phyloP scores from a whole-genome alignment of 2,797 vertebrate species.

The Phylloscopus collybita region DNA sequence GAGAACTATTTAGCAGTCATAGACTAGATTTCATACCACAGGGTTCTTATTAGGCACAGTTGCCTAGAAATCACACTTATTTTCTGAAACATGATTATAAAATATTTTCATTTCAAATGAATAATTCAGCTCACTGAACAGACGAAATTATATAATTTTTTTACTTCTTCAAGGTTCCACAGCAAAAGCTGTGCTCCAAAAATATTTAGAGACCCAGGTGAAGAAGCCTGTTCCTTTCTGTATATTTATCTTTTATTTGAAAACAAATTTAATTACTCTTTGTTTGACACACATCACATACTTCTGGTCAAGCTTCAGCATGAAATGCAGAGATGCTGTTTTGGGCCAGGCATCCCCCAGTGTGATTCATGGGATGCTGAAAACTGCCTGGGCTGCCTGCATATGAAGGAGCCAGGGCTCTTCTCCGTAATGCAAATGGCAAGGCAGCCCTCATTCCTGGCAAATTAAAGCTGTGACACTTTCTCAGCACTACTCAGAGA shows the following conservation, averaged over 20 bases:
- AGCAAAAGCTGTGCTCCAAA: constrained; percentile 6
- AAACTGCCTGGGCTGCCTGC: constrained; percentile 16
- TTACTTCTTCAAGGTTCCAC: constrained; percentile 26
- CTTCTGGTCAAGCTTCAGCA: background rate
- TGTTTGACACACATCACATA: background rate
- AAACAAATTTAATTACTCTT: constrained; percentile 26
- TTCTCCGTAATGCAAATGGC: constrained; percentile 21
- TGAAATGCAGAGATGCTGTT: constrained; percentile 24
- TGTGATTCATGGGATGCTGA: constrained; percentile 25
- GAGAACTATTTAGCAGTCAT: constrained; percentile 60
- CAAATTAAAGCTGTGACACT: constrained; percentile 20
- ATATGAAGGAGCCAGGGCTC: constrained; percentile 37
- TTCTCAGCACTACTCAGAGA: background rate
- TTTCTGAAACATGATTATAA: constrained; percentile 61
- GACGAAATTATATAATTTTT: constrained; percentile 22
- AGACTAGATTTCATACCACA: constrained; percentile 39
- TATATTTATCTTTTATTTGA: constrained; percentile 1
- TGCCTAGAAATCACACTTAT: constrained; percentile 59
- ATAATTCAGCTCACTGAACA: constrained; percentile 60
- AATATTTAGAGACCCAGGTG: background rate
- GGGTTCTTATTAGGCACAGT: constrained; percentile 48
- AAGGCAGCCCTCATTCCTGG: constrained; percentile 7
- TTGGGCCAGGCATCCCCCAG: background rate
- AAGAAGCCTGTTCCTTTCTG: background rate
- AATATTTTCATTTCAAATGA: constrained; percentile 68